Conservation (phyloP, 30 jellyfish, hydroid and myxozoan genomes). For the Chironex yamaguchii region DNA sequence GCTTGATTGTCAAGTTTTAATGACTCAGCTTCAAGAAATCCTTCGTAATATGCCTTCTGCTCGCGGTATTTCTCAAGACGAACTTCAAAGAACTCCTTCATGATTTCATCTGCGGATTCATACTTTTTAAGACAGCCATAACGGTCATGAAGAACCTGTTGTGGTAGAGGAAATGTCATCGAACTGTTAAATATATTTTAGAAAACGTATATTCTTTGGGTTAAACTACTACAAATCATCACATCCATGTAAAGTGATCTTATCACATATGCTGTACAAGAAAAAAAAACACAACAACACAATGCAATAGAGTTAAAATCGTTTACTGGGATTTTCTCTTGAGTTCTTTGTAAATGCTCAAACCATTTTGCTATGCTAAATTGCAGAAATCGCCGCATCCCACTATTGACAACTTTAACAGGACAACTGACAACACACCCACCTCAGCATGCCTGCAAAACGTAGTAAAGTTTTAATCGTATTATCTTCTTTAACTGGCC, state of each 20-base stretch:
- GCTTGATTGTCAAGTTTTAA: conserved; percentile 92
- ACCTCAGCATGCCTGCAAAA: too few relatives aligned
- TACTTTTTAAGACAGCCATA: conserved; percentile 84
- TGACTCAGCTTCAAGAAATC: conserved; percentile 91
- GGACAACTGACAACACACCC: too few relatives aligned
- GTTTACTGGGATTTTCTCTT: too few relatives aligned
- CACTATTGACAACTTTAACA: too few relatives aligned
- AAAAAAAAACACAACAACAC: not conserved
- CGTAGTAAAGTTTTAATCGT: too few relatives aligned
- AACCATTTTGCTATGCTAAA: too few relatives aligned
- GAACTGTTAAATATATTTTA: not conserved
- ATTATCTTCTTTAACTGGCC: too few relatives aligned
- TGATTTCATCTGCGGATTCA: conserved; percentile 80
- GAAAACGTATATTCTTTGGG: not conserved
- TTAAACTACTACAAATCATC: too few relatives aligned
- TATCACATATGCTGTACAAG: too few relatives aligned
- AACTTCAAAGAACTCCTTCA: conserved; percentile 85
- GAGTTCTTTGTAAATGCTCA: too few relatives aligned
- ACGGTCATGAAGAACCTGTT: conserved; percentile 91
- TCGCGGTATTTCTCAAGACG: conserved; percentile 83
- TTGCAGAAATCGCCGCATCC: too few relatives aligned
- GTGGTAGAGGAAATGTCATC: not conserved
- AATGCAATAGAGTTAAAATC: not conserved
- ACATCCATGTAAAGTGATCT: too few relatives aligned
- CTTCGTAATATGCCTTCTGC: conserved; percentile 78